Base-by-base conservation (phyloP, 92 coral and sea anemone species). In the Siderastrea siderea region DNA sequence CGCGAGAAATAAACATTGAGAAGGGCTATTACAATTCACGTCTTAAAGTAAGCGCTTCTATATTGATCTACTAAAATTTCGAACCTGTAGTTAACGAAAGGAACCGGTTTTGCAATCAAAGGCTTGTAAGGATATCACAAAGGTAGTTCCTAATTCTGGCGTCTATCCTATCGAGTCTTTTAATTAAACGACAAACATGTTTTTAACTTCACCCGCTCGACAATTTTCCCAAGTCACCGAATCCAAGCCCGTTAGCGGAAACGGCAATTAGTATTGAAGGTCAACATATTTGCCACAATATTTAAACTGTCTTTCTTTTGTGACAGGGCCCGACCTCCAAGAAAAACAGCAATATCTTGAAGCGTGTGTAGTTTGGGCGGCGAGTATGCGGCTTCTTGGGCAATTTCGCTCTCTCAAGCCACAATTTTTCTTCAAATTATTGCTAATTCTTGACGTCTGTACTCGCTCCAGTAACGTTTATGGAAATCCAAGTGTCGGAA, bases 221-320 rank as follows among this genome's bases (percentile, higher is more conserved):
- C 66, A 61, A 5, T 53, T 53, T 53, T 59, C n/a, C 16, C 64
- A 8, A 14, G 14, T 14, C 16, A 10, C 64, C 48, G 14, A 76
- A 38, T 5, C 2, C 1, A 55, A 59, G 17, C 80, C 80, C 50
- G 44, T 58, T 47, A 59, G 38, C 81, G 81, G 81, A 58, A 77
- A 16, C 59, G 68, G 2, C 81, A 77, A 77, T 77, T 77, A 77
- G 81, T 48, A 59, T 58, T 60, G 81, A 8, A 3, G 64, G 63
- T 19, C 60, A 77, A 77, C 68, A 59, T 45, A 16, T 76, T 65
- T 19, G 47, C 17, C 84, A 7, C 74, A 65, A 51, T 79, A 65
- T 79, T 79, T 7, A 59, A 79, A 79, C 53, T 54, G 75, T 15
- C 55, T n/a, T 81, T 45, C 43, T 68, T 53, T 81, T 51, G 44